Base-by-base conservation (phyloP, 2,888 invertebrate genomes). In the Muscina levida region DNA sequence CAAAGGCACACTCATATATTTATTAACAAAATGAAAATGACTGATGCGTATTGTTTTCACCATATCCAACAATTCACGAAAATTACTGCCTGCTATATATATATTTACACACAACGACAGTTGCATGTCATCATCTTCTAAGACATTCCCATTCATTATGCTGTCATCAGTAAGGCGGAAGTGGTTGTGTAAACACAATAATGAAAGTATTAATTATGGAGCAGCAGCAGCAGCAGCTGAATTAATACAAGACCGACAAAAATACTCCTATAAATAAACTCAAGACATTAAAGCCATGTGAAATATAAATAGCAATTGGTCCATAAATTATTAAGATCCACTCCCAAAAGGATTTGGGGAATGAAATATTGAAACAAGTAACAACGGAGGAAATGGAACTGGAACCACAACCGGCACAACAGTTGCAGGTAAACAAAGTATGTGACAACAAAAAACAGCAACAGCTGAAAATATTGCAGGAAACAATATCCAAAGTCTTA, bases 371-470 rank as follows among this genome's bases (percentile, higher is more conserved):
- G n/a, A 39, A 39, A 62, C 13, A 62, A 59, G 0, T 19, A 1
- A 39, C 51, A 59, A 59, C 17, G 19, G 19, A 51, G 11, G 6
- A 48, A 19, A 19, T 44, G 15, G 17, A 6, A 15, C 19, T 22
- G 19, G n/a, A 48, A 51, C 8, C 22, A 1, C 24, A 53, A 24
- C 11, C 31, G 13, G 31, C 37, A 57, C 2, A 42, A 62, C 8
- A 62, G 42, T 37, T 39, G 42, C 39, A 62, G 39, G 62, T 62
- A 39, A 1, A 17, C 62, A 19, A 62, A 39, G 19, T n/a, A 59
- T 15, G 17, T 59, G 31, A 31, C 8, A 17, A 19, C 17, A 59
- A 17, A 39, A 17, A n/a, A 19, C 39, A 19, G 15, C 10, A 46
- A 51, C 22, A 51, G 15, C 15, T 11, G 46, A 10, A 19, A 17